Evolutionary conservation across 23 tunicate species (phyloP).

Genomic region (Halocynthia roretzi): DNA sequence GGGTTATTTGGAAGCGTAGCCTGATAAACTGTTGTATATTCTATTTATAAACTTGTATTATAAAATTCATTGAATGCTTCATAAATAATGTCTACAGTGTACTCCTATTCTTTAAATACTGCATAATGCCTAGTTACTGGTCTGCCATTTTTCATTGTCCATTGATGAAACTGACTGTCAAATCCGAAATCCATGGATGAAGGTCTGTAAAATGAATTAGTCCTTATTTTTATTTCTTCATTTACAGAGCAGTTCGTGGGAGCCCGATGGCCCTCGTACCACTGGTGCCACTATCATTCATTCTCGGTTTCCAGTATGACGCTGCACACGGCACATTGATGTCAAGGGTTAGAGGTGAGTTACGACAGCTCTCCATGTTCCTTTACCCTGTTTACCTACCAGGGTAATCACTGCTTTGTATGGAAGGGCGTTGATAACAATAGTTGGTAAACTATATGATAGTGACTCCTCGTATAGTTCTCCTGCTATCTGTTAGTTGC

Average conservation of each 20-base stretch:
- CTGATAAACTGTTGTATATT: background rate
- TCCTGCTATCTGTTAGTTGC: too few species aligned
- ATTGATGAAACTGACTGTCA: too few species aligned
- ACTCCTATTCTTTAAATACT: too few species aligned
- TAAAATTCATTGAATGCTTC: too few species aligned
- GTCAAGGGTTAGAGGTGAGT: constrained; percentile 75
- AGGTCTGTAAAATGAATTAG: background rate
- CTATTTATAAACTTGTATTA: background rate
- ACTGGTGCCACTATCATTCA: constrained; percentile 56
- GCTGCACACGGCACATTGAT: constrained; percentile 72
- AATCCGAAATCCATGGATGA: background rate
- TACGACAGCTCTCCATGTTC: background rate
- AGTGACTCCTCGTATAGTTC: too few species aligned
- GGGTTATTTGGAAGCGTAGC: too few species aligned
- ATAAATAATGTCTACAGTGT: too few species aligned
- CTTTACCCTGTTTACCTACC: background rate
- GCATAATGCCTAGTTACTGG: too few species aligned
- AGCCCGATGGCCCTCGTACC: constrained; percentile 41
- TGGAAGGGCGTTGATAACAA: too few species aligned
- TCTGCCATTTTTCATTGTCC: too few species aligned
- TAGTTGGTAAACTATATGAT: too few species aligned
- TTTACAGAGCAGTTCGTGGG: constrained; percentile 34
- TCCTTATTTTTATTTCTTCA: background rate
- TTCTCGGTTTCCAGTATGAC: constrained; percentile 67
- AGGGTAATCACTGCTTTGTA: too few species aligned